Evolutionary conservation across 1,140 invertebrate species (phyloP).

Genomic region (Aphelenchoides besseyi): DNA sequence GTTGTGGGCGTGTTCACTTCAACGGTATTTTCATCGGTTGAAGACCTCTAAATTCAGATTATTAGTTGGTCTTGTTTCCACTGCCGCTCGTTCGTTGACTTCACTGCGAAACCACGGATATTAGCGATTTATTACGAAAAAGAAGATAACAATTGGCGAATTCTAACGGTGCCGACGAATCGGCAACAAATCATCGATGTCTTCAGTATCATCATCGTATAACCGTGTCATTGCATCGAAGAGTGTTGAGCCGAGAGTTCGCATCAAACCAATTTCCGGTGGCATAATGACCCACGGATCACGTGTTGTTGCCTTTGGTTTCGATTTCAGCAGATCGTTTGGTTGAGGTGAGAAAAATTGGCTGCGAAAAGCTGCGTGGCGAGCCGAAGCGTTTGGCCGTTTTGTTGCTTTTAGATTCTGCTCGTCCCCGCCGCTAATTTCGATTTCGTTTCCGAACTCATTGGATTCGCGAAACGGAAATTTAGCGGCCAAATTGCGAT

Average conservation of each 20-base stretch:
- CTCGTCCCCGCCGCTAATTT: not conserved
- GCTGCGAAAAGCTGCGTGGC: not conserved
- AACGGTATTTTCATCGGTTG: not conserved
- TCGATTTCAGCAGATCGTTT: not conserved
- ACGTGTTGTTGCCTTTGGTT: not conserved
- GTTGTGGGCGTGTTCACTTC: not conserved
- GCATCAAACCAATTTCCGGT: not conserved
- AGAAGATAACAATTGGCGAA: not conserved
- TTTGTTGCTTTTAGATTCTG: not conserved
- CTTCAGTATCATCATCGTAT: not conserved
- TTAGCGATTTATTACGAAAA: not conserved
- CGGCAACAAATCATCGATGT: not conserved
- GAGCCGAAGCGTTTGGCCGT: not conserved
- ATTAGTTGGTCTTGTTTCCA: slow-evolving; percentile 14
- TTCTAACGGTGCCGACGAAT: not conserved
- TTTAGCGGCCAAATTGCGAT: not conserved
- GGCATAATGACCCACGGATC: not conserved
- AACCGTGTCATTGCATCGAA: not conserved
- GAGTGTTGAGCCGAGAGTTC: not conserved
- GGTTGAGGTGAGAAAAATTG: not conserved
- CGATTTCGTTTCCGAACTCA: not conserved
- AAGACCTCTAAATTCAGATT: not conserved
- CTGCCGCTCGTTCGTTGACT: not conserved
- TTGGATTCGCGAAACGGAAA: not conserved
- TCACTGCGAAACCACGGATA: not conserved